Evolutionary conservation across 2,113 vertebrate genomes (phyloP).

Genomic region (Agapornis roseicollis): DNA sequence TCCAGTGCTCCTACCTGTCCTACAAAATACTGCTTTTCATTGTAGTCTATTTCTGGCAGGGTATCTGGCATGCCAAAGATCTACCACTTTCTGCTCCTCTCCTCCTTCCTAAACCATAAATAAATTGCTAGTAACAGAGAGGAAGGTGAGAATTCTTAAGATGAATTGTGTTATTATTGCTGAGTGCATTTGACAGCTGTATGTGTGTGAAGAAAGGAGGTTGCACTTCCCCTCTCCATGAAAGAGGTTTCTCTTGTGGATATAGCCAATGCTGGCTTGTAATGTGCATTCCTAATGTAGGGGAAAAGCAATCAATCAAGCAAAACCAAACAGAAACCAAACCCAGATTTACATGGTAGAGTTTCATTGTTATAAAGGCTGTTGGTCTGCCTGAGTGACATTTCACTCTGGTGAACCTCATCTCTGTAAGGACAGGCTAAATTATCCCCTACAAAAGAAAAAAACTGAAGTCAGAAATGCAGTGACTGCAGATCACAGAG

Average conservation of each 20-base stretch:
- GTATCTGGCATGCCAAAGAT: neutral
- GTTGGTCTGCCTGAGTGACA: neutral
- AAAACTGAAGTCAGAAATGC: neutral
- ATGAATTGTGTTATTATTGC: neutral
- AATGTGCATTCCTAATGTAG: neutral
- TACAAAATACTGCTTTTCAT: neutral
- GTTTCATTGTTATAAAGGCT: neutral
- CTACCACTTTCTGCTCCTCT: neutral
- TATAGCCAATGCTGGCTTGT: neutral
- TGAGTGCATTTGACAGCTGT: neutral
- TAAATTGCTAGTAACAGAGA: neutral
- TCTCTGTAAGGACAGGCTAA: neutral
- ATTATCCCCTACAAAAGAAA: neutral
- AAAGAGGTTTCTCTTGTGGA: neutral
- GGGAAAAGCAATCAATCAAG: accelerated
- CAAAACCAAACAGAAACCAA: neutral
- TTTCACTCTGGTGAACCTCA: neutral
- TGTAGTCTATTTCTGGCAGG: neutral
- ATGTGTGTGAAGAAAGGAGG: neutral
- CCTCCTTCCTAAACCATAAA: neutral
- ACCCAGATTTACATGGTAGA: neutral
- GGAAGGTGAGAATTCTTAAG: neutral
- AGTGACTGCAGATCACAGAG: neutral
- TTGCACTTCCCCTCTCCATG: neutral
- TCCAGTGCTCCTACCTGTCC: neutral